Conservation (phyloP, 1,140 invertebrate species). For the Anadara kagoshimensis region DNA sequence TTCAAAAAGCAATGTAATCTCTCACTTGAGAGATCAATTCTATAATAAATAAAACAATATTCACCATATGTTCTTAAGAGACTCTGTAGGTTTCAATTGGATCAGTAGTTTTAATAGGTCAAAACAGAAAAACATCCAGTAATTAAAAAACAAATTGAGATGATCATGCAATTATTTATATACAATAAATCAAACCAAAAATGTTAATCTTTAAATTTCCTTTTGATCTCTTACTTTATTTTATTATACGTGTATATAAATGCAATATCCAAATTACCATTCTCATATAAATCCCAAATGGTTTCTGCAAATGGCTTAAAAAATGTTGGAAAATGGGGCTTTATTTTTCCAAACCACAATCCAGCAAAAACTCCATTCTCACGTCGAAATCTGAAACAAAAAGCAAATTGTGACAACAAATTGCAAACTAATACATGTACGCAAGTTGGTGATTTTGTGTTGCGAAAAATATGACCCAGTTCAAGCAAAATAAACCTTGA, state of each 20-base stretch:
- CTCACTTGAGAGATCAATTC: no score
- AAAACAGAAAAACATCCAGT: neutral
- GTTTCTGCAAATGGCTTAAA: conserved; percentile 7
- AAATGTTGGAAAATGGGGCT: neutral
- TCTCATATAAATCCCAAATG: neutral
- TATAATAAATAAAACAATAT: no score
- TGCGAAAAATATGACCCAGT: no score
- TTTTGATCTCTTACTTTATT: neutral
- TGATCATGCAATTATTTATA: neutral
- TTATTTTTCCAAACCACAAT: neutral
- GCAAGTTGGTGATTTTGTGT: no score
- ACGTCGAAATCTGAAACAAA: neutral
- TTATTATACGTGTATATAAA: no score
- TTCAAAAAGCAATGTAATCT: no score
- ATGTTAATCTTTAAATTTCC: neutral
- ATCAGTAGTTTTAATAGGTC: no score
- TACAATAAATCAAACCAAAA: neutral
- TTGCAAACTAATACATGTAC: no score
- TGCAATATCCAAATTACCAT: no score
- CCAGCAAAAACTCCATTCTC: neutral
- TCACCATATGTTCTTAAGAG: no score
- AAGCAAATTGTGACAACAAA: neutral
- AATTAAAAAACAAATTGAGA: neutral
- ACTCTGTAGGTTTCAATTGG: no score
- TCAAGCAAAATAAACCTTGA: no score